These are phyloP conservation scores for Matsumyia berberina DNA, from an alignment of 2,888 invertebrate genomes.

Conservation along the genomic window DNA sequence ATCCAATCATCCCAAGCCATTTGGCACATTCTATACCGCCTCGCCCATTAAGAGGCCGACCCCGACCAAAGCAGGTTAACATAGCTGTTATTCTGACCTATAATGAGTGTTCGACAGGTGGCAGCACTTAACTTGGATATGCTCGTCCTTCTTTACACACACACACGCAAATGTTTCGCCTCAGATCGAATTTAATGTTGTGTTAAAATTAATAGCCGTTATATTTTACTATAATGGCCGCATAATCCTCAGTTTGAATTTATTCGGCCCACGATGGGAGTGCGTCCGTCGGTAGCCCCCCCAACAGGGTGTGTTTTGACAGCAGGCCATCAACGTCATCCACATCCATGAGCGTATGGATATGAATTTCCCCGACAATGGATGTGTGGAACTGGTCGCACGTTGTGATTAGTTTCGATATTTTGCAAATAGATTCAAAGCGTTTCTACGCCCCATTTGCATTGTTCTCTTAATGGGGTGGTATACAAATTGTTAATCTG, in stretches of 20 bases:
- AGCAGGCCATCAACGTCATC: constrained; percentile 57
- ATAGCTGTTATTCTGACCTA: constrained; percentile 57
- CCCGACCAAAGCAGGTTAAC: constrained; percentile 24
- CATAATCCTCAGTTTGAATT: constrained; percentile 79
- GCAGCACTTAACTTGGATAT: constrained; percentile 39
- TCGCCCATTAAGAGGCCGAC: neutral
- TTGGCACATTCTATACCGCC: constrained; percentile 38
- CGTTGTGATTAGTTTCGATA: constrained; percentile 36
- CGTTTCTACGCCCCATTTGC: constrained; percentile 22
- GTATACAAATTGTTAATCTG: neutral
- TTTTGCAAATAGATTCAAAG: constrained; percentile 27
- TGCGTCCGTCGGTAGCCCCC: neutral
- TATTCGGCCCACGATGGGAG: constrained; percentile 64
- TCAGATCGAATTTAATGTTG: constrained; percentile 79
- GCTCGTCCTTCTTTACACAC: constrained; percentile 6
- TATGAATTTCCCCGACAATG: constrained; percentile 25
- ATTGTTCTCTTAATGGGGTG: neutral
- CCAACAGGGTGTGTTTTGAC: constrained; percentile 32
- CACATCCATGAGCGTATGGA: constrained; percentile 38
- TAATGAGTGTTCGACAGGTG: constrained; percentile 74
- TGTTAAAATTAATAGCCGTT: constrained; percentile 82
- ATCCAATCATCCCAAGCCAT: constrained; percentile 62
- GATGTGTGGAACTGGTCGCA: neutral
- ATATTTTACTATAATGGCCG: constrained; percentile 82
- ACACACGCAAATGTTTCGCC: constrained; percentile 21